phyloP scores from a whole-genome alignment of 2,113 vertebrate species.

The Mionectes macconnelli region DNA sequence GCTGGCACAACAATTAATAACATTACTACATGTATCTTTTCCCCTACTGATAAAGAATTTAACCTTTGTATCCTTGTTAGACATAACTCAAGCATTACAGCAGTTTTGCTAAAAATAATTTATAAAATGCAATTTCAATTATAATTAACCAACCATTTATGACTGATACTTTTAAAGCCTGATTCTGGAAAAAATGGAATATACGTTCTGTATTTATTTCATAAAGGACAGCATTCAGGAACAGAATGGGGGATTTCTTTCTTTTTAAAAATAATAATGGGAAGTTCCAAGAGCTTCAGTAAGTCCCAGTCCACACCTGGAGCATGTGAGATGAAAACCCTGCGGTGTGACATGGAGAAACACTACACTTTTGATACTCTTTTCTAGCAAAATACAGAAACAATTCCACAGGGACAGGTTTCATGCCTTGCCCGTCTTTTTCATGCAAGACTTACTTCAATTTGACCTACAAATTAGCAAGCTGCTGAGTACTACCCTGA shows the following conservation, averaged over 20 bases:
- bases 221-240: not conserved
- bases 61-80: not conserved
- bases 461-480: not conserved
- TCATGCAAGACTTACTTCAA: not conserved
- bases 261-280: not conserved
- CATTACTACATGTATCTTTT: not conserved
- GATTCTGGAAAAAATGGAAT: not conserved
- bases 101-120: not conserved
- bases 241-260: not conserved
- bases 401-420: not conserved
- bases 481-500: not conserved
- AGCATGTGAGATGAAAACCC: not conserved
- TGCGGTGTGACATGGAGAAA: not conserved
- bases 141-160: not conserved
- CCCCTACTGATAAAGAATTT: not conserved
- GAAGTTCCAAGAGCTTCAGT: not conserved
- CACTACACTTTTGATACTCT: not conserved
- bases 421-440: not conserved
- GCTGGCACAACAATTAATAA: not conserved
- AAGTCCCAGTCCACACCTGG: not conserved
- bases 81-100: not conserved
- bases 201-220: not conserved
- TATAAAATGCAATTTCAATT: not conserved
- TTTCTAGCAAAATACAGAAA: not conserved
- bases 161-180: not conserved